Base-by-base conservation (phyloP, 1,140 invertebrate genomes). In the Eubasilissa regina region DNA sequence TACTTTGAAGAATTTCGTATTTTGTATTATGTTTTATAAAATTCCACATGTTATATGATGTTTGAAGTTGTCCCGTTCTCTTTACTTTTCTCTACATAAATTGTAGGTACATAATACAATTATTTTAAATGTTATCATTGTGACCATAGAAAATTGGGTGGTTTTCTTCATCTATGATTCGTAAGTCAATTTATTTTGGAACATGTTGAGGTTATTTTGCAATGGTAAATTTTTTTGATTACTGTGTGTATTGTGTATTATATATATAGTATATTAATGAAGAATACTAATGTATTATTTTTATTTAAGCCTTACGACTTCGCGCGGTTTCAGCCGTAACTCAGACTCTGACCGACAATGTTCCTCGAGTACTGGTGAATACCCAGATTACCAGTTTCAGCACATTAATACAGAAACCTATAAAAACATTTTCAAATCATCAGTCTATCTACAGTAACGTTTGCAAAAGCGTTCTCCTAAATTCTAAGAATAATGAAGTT, bases 121-220 rank as follows among this genome's bases (percentile, higher is more conserved):
- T 35, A 35, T 35, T 35, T 35, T 3, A 35, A 35, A 35, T 3
- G 25, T 35, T 35, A 35, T 35, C 1, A 35, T 35, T 35, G 6
- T 35, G 25, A 35, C 25, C 25, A 35, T 35, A 35, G 25, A 35
- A 35, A 35, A 35, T 35, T 35, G 25, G 25, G 1, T 35, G 25
- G 25, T 3, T 35, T 35, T 58, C 21, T 12, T 3, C 21, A 58
- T 58, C 55, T 35, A 35, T 56, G 17, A 4, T 66, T 45, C 12
- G 15, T 19, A 17, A 35, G 58, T 66, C 62, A 66, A 12, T n/a
- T 44, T 12, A 45, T 44, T 66, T 35, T 62, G 4, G 11, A 48
- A 48, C 60, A 78, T 78, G 77, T 78, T 78, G 51, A 70, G 77
- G 66, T 72, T 73, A 72, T 55, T 78, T 25, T 78, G 35, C 47